phyloP scores from a whole-genome alignment of 2,888 invertebrate species.

The Parnassius orleans region DNA sequence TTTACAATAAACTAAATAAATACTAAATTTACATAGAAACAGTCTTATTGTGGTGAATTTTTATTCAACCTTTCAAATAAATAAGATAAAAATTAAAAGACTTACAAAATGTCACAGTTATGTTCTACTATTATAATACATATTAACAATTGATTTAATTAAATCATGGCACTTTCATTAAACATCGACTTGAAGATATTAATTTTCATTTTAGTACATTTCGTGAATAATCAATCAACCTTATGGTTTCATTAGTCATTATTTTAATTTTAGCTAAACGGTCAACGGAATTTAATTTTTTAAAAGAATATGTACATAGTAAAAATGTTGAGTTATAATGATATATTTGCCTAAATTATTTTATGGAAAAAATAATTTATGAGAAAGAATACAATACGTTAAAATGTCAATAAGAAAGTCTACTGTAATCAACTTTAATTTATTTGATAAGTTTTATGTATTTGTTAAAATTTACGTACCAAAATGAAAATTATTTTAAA shows the following conservation, averaged over 20 bases:
- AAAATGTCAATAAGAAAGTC: no score
- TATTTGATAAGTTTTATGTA: neutral
- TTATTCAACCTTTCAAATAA: conserved; percentile 14
- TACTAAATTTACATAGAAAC: conserved; percentile 33
- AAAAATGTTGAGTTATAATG: no score
- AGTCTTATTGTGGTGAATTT: conserved; percentile 24
- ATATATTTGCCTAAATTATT: no score
- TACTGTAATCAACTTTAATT: no score
- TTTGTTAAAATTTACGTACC: conserved; percentile 6
- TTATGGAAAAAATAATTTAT: no score
- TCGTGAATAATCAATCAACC: no score
- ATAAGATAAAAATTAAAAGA: conserved; percentile 9
- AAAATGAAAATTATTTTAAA: conserved; percentile 7
- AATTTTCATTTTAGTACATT: conserved; percentile 3
- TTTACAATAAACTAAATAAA: conserved; percentile 36
- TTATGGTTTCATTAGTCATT: no score
- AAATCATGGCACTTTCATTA: conserved; percentile 26
- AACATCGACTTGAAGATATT: neutral
- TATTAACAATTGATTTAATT: conserved; percentile 10
- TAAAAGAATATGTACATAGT: no score
- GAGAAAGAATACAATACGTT: no score
- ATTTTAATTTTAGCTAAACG: no score
- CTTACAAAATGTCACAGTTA: neutral
- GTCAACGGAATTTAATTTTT: no score
- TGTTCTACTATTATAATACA: neutral